Evolutionary conservation across 2,888 invertebrate species (phyloP).

Genomic region (Nemapogon koenigi): DNA sequence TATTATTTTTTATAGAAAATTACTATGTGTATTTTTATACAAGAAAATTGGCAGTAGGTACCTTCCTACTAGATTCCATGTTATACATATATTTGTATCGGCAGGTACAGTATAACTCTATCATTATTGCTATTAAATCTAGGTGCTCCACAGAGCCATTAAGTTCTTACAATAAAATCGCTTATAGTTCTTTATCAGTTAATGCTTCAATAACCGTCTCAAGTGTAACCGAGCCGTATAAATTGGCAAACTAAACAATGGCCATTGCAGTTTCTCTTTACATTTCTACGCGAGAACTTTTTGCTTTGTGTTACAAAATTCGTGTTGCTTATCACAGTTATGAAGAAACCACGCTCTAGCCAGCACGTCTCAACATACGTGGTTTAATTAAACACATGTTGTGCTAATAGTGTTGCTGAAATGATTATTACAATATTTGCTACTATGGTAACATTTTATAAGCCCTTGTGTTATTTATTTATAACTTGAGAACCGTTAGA

Average conservation of each 20-base stretch:
- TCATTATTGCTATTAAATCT: background rate
- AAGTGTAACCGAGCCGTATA: conserved; percentile 64
- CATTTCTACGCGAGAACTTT: conserved; percentile 56
- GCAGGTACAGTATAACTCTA: too few species aligned
- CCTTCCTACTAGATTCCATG: too few species aligned
- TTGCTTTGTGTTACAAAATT: conserved; percentile 47
- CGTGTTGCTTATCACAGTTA: conserved; percentile 56
- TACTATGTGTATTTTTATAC: too few species aligned
- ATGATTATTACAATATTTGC: too few species aligned
- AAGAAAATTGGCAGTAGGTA: too few species aligned
- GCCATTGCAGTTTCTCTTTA: conserved; percentile 55
- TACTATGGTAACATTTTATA: too few species aligned
- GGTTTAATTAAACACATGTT: conserved; percentile 47
- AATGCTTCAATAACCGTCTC: conserved; percentile 62
- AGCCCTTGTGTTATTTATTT: too few species aligned
- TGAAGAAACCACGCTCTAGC: conserved; percentile 53
- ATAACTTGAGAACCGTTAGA: too few species aligned
- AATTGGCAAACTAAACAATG: conserved; percentile 65
- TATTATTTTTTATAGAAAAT: too few species aligned
- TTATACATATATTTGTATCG: too few species aligned
- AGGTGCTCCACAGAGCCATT: conserved; percentile 42
- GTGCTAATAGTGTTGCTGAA: conserved; percentile 44
- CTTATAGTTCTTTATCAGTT: conserved; percentile 58
- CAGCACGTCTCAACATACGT: conserved; percentile 42
- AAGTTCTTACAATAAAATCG: conserved; percentile 55